Conservation (phyloP, 2,888 invertebrate genomes). For the Ormyrus nitidulus region DNA sequence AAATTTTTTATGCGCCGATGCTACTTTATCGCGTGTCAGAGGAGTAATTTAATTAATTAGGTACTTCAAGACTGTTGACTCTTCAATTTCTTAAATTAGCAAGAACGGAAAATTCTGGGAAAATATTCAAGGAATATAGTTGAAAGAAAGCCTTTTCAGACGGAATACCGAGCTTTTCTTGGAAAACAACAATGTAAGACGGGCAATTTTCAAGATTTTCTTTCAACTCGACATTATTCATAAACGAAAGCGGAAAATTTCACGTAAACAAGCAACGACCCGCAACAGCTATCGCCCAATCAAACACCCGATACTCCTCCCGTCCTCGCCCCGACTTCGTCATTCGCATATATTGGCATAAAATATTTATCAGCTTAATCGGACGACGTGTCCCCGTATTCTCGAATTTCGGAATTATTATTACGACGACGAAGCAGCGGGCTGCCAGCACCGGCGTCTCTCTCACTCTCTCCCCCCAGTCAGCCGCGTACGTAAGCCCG, state of each 20-base stretch:
- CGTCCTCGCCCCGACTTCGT: slow-evolving; percentile 1
- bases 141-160: background rate
- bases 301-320: slow-evolving; percentile 5
- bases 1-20: slow-evolving; percentile 9
- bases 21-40: background rate
- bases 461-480: slow-evolving; percentile 25
- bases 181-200: no score
- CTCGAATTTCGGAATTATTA: slow-evolving; percentile 54
- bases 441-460: slow-evolving; percentile 10
- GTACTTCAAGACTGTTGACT: background rate
- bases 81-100: background rate
- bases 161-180: background rate
- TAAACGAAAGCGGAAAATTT: no score
- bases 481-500: slow-evolving; percentile 41
- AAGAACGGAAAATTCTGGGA: background rate
- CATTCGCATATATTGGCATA: background rate
- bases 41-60: slow-evolving; percentile 20
- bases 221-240: background rate
- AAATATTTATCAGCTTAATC: slow-evolving; percentile 49
- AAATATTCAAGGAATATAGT: no score
- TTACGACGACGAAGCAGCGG: slow-evolving; percentile 30
- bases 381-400: slow-evolving; percentile 19
- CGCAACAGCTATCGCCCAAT: no score
- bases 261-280: no score
- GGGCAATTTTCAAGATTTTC: background rate